Evolutionary conservation across 2,797 vertebrate species (phyloP), one percentile per base, ranked within the genome.

Genomic region (Mus caroli): DNA sequence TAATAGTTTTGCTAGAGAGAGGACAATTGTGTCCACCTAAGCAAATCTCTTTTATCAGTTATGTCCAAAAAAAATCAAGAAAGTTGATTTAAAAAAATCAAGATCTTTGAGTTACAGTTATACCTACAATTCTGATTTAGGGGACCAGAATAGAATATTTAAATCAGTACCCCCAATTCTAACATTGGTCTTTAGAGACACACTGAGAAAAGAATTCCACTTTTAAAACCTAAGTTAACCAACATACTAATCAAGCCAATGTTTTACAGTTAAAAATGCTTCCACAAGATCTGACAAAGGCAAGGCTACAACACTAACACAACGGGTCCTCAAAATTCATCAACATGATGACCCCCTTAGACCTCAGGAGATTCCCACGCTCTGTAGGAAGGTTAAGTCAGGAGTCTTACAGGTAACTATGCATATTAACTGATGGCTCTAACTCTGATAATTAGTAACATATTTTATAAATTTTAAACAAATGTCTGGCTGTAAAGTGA

Each of bases 201-300:
- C 58, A 56, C 15, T 67, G 28, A 86, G 14, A 90, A 95, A 28
- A 58, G 40, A 90, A 91, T 71, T n/a, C 40, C 6, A 80, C 40
- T 95, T 95, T 92, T 88, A 77, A 89, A 94, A 87, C 14, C 69
- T 86, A 91, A 86, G 52, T 71, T 94, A 82, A 91, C 56, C 28
- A 62, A 46, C 94, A 84, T 56, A 54, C 69, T 90, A 96, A 93
- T 85, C 78, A 91, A 91, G 67, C 10, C 62, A 90, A 86, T 62
- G 52, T 79, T 96, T 94, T 88, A 94, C 56, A 85, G 7, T 75
- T 90, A 92, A 34, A 94, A 94, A 92, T 90, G 87, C n/a, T 94
- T 93, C 91, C 78, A 86, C 54, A 97, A 93, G 95, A 94, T 69
- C 62, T 97, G 85, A 86, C 64, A 87, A 88, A 95, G 28, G 52